phyloP scores from a whole-genome alignment of 2,113 vertebrate species.

The Narcine bancroftii region DNA sequence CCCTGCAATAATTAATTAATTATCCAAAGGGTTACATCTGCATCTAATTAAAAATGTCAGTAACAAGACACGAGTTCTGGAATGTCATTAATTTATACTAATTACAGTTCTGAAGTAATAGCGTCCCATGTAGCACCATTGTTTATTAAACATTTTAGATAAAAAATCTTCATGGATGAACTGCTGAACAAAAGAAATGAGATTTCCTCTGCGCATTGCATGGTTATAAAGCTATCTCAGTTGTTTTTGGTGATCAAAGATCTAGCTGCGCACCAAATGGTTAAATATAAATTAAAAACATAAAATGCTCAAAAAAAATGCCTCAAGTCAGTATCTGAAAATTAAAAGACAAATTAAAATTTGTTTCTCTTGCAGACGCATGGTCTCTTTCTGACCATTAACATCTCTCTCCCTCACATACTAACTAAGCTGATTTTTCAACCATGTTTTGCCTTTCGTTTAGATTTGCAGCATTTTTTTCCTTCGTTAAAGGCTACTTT shows the following conservation, averaged over 20 bases:
- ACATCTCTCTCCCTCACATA: neutral
- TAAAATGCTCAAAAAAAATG: neutral
- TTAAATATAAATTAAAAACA: neutral
- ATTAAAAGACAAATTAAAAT: neutral
- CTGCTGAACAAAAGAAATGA: constrained; percentile 24
- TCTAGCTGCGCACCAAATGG: neutral
- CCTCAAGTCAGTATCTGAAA: neutral
- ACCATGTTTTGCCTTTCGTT: neutral
- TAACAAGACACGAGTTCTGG: constrained; percentile 31
- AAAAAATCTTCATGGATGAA: constrained; percentile 21
- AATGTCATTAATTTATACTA: constrained; percentile 21
- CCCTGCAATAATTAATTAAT: constrained; percentile 15
- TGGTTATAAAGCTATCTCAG: neutral
- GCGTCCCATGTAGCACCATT: constrained; percentile 1
- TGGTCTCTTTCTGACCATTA: neutral
- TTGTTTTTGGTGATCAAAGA: neutral
- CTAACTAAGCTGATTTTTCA: neutral
- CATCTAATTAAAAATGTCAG: constrained; percentile 21
- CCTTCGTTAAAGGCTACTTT: constrained; percentile 6
- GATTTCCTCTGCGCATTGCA: neutral
- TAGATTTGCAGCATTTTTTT: neutral
- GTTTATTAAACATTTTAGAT: constrained; percentile 19
- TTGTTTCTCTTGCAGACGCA: neutral
- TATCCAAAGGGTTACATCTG: constrained; percentile 16
- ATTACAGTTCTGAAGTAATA: constrained; percentile 26